Base-by-base conservation (phyloP, 1,140 invertebrate genomes). In the Euglossa dilemma region DNA sequence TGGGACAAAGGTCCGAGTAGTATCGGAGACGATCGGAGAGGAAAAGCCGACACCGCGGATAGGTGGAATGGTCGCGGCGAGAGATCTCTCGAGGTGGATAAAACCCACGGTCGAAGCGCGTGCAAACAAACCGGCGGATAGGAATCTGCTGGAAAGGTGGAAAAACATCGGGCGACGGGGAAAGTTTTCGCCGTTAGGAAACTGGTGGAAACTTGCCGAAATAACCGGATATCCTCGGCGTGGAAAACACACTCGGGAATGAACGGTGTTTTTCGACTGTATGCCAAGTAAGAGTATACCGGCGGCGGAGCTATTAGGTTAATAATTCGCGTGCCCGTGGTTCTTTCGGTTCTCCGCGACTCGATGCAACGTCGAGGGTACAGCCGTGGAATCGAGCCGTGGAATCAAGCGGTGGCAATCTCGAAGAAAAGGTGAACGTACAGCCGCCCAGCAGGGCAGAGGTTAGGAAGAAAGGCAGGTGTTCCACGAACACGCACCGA, bases 301-400 rank as follows among this genome's bases (percentile, higher is more conserved):
- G 16, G 50, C 64, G 56, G 75, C 28, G 63, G 63, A 11, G 59
- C 80, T 81, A 80, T 86, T 88, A 78, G 80, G 67, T 86, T 71
- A 77, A 78, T 70, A 79, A 86, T 89, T 89, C 85, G 84, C 87
- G 87, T 88, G 87, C 72, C 73, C 66, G 25, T 20, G 59, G 79
- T 72, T 73, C 80, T 50, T 79, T 71, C 47, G 61, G 50, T 72
- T 82, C 28, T 14, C 47, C 16, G 66, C 20, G 74, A 23, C 25
- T 36, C 36, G 36, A 36, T 36, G 1, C 36, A 36, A 36, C 1
- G 36, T 36, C 1, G 36, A 36, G 36, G 36, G 36, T 36, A 36
- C 36, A 36, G 25, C 59, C 75, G 76, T 83, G 56, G 72, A 81
- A 88, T 88, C 87, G 77, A 83, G 25, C 59, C 75, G 76, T 83